phyloP scores from a whole-genome alignment of 2,888 invertebrate genomes.

The Drosophila borborema region DNA sequence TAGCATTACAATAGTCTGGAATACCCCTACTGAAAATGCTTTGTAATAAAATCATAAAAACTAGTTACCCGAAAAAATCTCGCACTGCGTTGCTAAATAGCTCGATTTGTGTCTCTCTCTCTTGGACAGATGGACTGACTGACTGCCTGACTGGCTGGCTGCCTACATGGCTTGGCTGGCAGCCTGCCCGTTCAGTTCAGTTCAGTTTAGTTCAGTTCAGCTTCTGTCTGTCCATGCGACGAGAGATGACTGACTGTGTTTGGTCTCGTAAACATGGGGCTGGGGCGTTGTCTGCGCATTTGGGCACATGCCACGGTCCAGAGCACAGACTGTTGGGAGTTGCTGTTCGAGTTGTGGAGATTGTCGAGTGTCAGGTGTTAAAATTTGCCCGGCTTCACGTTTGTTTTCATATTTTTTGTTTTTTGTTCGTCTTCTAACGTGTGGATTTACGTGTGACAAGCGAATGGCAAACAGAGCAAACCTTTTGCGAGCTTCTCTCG shows the following conservation, averaged over 20 bases:
- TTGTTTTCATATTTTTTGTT: conserved; percentile 5
- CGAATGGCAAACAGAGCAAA: conserved; percentile 54
- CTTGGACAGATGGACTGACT: conserved; percentile 2
- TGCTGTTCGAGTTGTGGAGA: conserved; percentile 14
- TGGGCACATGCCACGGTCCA: conserved; percentile 63
- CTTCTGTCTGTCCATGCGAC: conserved; percentile 15
- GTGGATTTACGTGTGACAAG: conserved; percentile 44
- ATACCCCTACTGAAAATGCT: conserved; percentile 17
- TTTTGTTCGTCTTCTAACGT: conserved; percentile 7
- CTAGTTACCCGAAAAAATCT: conserved; percentile 29
- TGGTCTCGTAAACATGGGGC: conserved; percentile 56
- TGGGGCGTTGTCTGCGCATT: conserved; percentile 62
- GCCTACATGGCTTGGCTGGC: conserved; percentile 48
- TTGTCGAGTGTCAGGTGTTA: conserved; percentile 64
- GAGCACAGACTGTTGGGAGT: conserved; percentile 30
- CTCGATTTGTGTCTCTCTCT: conserved; percentile 64
- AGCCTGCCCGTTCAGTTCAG: conserved; percentile 19
- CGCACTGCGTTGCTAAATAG: conserved; percentile 66
- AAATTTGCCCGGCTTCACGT: conserved; percentile 70
- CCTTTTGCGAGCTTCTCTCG: conserved; percentile 47
- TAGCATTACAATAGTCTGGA: conserved; percentile 8
- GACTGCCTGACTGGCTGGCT: conserved; percentile 20
- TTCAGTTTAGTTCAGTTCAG: background rate
- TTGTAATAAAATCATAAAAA: conserved; percentile 37
- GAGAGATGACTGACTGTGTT: background rate